Evolutionary conservation across 2,113 vertebrate genomes (phyloP).

Genomic region (Strix uralensis): DNA sequence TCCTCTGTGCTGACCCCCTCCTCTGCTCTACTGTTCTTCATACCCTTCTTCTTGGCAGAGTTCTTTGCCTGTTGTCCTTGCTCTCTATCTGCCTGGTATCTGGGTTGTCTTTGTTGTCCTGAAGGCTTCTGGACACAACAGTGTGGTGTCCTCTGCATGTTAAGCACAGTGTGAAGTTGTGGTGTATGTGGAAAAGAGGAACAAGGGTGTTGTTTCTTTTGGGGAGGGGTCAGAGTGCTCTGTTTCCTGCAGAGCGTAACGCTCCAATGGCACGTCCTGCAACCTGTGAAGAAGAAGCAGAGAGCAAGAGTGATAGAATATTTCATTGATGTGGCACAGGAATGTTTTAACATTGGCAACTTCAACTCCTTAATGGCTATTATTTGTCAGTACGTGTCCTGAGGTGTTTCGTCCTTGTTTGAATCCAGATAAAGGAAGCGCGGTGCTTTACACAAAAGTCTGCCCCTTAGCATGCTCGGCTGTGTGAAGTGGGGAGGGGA

Average conservation of each 20-base stretch:
- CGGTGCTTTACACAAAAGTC: neutral
- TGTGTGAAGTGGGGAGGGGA: neutral
- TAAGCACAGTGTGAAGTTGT: neutral
- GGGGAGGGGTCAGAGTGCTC: neutral
- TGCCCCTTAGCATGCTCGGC: neutral
- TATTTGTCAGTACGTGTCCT: constrained; percentile 85
- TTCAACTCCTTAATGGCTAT: constrained; percentile 99
- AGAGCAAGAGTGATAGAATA: constrained; percentile 91
- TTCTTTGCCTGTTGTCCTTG: too few species aligned
- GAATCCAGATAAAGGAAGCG: neutral
- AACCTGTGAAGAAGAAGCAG: constrained; percentile 95
- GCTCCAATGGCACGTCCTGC: neutral
- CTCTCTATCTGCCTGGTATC: too few species aligned
- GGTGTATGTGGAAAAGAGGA: neutral
- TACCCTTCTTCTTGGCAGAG: too few species aligned
- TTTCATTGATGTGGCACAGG: constrained; percentile 93
- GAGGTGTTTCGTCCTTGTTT: neutral
- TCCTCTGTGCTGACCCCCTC: too few species aligned
- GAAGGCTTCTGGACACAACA: neutral
- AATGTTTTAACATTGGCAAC: constrained; percentile 98
- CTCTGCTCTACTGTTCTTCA: too few species aligned
- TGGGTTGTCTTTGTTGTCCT: neutral
- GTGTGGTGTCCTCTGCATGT: neutral
- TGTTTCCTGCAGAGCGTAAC: neutral
- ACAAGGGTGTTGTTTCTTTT: neutral